Evolutionary conservation across 2,888 invertebrate genomes (phyloP).

Genomic region (Meloe dianella): DNA sequence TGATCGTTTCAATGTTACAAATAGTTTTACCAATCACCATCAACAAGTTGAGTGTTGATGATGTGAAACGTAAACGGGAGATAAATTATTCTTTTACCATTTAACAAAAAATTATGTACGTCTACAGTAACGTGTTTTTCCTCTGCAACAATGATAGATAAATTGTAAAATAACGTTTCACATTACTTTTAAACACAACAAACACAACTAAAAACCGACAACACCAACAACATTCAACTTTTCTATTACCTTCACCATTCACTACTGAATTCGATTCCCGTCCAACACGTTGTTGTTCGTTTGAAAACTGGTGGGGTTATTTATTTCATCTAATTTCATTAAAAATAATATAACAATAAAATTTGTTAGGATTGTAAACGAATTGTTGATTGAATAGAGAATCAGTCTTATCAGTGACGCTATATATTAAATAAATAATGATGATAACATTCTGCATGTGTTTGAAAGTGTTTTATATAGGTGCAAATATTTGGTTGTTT

Average conservation of each 20-base stretch:
- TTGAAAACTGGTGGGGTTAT: not conserved
- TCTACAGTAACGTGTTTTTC: not conserved
- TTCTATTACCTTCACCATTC: slow-evolving; percentile 5
- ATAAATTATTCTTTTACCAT: not conserved
- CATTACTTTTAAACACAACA: not conserved
- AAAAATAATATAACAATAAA: not conserved
- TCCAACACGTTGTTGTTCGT: slow-evolving; percentile 6
- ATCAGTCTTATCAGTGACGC: not conserved
- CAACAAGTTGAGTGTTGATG: not conserved
- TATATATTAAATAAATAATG: too few relatives aligned
- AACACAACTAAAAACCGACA: not conserved
- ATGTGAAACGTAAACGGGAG: not conserved
- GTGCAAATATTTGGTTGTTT: too few relatives aligned
- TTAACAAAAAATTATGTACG: not conserved
- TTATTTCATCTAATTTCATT: not conserved
- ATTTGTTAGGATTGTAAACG: too few relatives aligned
- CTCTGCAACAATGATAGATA: not conserved
- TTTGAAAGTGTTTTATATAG: not conserved
- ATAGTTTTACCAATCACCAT: not conserved
- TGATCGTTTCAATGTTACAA: not conserved
- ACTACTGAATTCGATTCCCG: slow-evolving; percentile 1
- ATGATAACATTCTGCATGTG: not conserved
- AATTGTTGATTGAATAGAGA: not conserved
- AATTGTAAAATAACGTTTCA: not conserved
- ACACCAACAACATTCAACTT: not conserved